A percentile compares a stretch with the other conserved stretches of the same genome.
Conservation (phyloP, 2,888 invertebrate species). For the Tinea trinotella region DNA sequence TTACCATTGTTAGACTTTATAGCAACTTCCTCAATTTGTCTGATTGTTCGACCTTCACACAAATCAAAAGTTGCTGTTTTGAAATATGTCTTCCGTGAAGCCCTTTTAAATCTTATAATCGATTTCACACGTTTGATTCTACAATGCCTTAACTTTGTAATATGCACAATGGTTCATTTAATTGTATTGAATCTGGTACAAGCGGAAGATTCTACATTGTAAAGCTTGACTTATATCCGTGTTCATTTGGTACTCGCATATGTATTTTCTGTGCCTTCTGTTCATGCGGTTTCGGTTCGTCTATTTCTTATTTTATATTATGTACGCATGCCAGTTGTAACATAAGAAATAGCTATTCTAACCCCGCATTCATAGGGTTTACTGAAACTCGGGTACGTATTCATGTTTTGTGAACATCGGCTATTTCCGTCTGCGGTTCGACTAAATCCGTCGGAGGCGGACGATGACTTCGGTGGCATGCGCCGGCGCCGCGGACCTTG, state of each 20-base stretch:
- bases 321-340: neutral
- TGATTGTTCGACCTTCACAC: neutral
- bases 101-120: conserved; percentile 31
- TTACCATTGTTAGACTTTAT: neutral
- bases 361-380: conserved; percentile 23
- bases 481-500: conserved; percentile 50
- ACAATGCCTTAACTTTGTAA: conserved; percentile 29
- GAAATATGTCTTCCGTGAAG: conserved; percentile 14
- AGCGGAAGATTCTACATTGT: conserved; percentile 15
- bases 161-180: conserved; percentile 31
- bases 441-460: conserved; percentile 55
- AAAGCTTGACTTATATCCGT: conserved; percentile 12
- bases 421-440: conserved; percentile 60
- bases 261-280: too few species aligned
- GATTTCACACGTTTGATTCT: conserved; percentile 35
- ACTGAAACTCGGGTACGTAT: conserved; percentile 46
- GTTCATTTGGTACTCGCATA: neutral
- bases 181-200: conserved; percentile 18
- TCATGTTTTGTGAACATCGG: conserved; percentile 51
- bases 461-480: conserved; percentile 59
- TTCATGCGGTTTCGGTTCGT: neutral
- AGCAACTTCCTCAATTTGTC: conserved; percentile 17
- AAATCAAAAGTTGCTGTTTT: conserved; percentile 8
- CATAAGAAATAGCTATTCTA: neutral
- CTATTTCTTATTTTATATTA: neutral